These are phyloP conservation scores for Telmatherina bonti DNA, from an alignment of 2,797 vertebrate species.

Conservation along the genomic window DNA sequence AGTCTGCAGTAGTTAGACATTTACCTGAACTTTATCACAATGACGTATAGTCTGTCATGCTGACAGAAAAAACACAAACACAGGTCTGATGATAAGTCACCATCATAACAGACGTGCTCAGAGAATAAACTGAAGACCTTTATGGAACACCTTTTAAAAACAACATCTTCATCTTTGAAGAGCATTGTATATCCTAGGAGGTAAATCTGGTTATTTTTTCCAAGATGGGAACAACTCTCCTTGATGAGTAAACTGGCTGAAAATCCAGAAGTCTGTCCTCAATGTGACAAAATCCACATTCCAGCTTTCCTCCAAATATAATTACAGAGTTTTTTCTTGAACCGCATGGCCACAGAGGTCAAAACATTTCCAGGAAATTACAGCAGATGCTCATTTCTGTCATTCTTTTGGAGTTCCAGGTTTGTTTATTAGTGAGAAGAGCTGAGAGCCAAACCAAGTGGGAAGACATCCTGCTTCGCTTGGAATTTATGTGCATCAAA, in stretches of 20 bases:
- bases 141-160: not conserved
- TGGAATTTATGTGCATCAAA: no score
- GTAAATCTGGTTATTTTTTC: not conserved
- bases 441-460: not conserved
- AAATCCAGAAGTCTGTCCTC: slow-evolving; percentile 13
- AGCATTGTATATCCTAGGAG: slow-evolving; percentile 4
- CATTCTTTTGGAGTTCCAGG: slow-evolving; percentile 23
- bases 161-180: slow-evolving; percentile 2
- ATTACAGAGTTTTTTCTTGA: slow-evolving; percentile 41
- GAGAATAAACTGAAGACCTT: not conserved
- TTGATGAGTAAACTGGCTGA: slow-evolving; percentile 13
- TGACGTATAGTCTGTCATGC: slow-evolving; percentile 44
- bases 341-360: slow-evolving; percentile 30
- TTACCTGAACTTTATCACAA: slow-evolving; percentile 29
- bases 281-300: slow-evolving; percentile 54
- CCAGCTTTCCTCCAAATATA: slow-evolving; percentile 36
- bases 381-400: slow-evolving; percentile 18
- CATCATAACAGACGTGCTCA: slow-evolving; percentile 7
- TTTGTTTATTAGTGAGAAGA: slow-evolving; percentile 1
- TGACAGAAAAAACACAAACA: slow-evolving; percentile 46
- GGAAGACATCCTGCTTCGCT: not conserved
- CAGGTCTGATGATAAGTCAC: slow-evolving; percentile 27
- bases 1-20: slow-evolving; percentile 25
- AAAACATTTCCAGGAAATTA: slow-evolving; percentile 27
- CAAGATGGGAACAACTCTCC: slow-evolving; percentile 5